Percentiles rank a stretch among this genome's conserved stretches.
Conservation (phyloP, 1,140 invertebrate species). For the Cotesia chilonis region DNA sequence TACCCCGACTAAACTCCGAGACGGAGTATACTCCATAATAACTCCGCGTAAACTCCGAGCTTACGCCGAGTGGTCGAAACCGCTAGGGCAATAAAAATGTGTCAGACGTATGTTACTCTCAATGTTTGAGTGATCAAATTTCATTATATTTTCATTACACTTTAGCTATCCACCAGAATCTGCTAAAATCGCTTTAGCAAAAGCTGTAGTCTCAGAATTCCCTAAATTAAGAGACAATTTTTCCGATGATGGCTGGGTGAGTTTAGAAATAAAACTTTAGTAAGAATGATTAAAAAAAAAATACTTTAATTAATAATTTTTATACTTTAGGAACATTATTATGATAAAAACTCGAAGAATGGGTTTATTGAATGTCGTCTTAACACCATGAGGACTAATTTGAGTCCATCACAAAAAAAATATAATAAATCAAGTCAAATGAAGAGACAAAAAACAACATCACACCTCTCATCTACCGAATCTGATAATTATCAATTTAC, state of each 20-base stretch:
- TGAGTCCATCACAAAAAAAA: constrained; percentile 16
- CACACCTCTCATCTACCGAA: neutral
- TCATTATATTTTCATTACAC: too few species aligned
- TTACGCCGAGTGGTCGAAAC: too few species aligned
- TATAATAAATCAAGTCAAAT: neutral
- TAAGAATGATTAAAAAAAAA: neutral
- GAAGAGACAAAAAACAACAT: neutral
- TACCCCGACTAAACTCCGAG: too few species aligned
- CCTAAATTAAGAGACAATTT: neutral
- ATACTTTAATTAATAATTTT: neutral
- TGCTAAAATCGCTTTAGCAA: neutral
- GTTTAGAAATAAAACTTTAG: neutral
- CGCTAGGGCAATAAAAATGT: neutral
- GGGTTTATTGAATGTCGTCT: constrained; percentile 8
- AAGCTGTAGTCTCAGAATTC: neutral
- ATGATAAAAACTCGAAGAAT: neutral
- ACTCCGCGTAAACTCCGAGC: too few species aligned
- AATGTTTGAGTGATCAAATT: too few species aligned
- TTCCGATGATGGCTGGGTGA: neutral
- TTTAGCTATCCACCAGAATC: neutral
- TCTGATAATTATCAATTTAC: neutral
- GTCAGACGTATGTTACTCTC: too few species aligned
- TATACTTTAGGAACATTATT: constrained; percentile 12
- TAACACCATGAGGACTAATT: neutral
- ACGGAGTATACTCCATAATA: too few species aligned